Percentiles rank a stretch among this genome's conserved stretches.
phyloP scores from a whole-genome alignment of 2,113 vertebrate species.

The Actinemys pallida region DNA sequence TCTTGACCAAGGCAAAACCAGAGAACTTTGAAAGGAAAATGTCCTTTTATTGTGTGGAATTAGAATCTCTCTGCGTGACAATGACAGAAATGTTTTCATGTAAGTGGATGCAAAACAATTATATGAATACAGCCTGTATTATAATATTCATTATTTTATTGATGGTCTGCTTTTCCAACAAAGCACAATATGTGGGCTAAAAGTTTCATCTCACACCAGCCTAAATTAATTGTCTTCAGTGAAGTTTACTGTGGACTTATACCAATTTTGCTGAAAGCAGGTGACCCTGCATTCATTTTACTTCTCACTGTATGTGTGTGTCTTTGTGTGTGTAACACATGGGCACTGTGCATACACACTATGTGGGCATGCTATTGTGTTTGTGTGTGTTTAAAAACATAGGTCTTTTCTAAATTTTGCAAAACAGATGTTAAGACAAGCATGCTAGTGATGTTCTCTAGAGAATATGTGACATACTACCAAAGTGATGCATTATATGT shows the following conservation, averaged over 20 bases:
- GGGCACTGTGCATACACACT: neutral
- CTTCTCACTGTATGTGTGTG: neutral
- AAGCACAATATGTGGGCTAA: rapidly evolving
- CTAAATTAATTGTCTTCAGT: neutral
- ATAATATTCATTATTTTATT: neutral
- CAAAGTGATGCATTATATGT: neutral
- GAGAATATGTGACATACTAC: rapidly evolving
- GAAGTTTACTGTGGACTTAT: neutral
- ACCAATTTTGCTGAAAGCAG: neutral
- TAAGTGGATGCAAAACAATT: neutral
- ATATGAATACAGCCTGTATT: neutral
- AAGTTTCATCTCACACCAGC: rapidly evolving
- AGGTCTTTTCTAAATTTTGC: neutral
- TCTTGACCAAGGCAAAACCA: neutral
- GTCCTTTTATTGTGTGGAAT: neutral
- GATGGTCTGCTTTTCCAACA: neutral
- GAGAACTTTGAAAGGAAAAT: neutral
- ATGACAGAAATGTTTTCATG: neutral
- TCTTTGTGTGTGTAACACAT: neutral
- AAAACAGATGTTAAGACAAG: rapidly evolving
- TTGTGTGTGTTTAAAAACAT: neutral
- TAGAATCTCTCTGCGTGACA: neutral
- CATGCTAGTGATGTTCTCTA: rapidly evolving
- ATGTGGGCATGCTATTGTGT: neutral
- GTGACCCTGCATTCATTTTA: neutral